phyloP scores from a whole-genome alignment of 2,888 invertebrate species.

The Tuta absoluta region DNA sequence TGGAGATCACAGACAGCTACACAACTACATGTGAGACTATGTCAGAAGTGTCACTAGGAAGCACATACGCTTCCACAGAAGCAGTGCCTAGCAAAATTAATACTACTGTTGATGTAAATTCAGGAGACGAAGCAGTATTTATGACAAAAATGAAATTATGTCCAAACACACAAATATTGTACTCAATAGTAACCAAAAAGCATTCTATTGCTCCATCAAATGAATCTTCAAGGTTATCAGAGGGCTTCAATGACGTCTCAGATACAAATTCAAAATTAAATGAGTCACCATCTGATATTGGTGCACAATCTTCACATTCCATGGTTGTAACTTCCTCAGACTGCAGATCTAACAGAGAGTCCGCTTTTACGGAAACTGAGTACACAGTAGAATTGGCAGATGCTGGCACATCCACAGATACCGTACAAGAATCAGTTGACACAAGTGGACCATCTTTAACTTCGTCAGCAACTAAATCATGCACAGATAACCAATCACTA shows the following conservation, averaged over 20 bases:
- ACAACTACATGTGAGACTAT: constrained; percentile 52
- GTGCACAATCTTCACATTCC: not conserved
- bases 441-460: too few species aligned
- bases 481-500: constrained; percentile 38
- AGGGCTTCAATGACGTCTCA: not conserved
- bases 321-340: not conserved
- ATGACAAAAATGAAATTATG: constrained; percentile 30
- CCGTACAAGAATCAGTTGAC: not conserved
- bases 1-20: constrained; percentile 39
- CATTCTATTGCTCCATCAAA: constrained; percentile 14
- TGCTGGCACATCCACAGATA: not conserved
- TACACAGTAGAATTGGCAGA: not conserved
- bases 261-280: not conserved
- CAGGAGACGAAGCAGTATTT: constrained; percentile 37
- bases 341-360: not conserved
- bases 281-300: not conserved
- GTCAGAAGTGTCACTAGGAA: constrained; percentile 66
- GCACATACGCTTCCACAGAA: constrained; percentile 56
- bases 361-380: not conserved
- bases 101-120: constrained; percentile 42
- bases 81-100: constrained; percentile 46
- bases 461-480: not conserved
- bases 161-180: constrained; percentile 50
- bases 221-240: not conserved
- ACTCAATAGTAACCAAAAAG: constrained; percentile 45